Conservation (phyloP, 2,797 vertebrate genomes). For the Micrastur ruficollis region DNA sequence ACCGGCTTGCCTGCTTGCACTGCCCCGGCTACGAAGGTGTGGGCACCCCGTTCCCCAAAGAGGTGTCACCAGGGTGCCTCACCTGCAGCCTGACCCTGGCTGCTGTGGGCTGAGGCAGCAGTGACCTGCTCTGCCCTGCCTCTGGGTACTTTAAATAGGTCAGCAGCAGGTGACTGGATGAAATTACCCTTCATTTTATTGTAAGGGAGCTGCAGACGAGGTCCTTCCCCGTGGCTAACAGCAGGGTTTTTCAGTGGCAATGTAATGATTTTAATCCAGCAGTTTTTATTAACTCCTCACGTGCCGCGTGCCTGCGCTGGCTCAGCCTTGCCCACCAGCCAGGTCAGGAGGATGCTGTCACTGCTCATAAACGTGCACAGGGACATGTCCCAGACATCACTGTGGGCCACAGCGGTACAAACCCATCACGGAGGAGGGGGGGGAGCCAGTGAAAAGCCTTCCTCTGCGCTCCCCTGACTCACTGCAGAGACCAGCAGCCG, state of each 20-base stretch:
- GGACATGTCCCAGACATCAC: fast-evolving
- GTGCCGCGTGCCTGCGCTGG: fast-evolving
- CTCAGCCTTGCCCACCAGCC: background rate
- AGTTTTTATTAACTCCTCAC: conserved; percentile 13
- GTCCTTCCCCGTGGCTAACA: conserved; percentile 45
- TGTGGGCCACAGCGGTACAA: background rate
- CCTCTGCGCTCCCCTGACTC: background rate
- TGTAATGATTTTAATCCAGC: conserved; percentile 25
- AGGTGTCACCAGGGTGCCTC: background rate
- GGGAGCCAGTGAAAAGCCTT: background rate
- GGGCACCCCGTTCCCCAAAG: background rate
- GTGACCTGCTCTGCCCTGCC: background rate
- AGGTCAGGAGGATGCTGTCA: background rate
- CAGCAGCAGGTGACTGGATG: conserved; percentile 53
- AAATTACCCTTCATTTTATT: conserved; percentile 56
- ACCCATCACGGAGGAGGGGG: background rate
- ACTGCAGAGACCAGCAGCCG: background rate
- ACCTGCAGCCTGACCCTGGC: background rate
- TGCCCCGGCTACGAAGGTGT: too few species aligned
- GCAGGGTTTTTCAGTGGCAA: conserved; percentile 23
- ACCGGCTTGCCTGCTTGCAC: background rate
- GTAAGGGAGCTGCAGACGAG: background rate
- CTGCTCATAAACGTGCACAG: background rate
- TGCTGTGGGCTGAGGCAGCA: background rate
- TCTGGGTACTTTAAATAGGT: background rate